Base-by-base conservation (phyloP, 2,113 vertebrate genomes). In the Hippopotamus amphibius region DNA sequence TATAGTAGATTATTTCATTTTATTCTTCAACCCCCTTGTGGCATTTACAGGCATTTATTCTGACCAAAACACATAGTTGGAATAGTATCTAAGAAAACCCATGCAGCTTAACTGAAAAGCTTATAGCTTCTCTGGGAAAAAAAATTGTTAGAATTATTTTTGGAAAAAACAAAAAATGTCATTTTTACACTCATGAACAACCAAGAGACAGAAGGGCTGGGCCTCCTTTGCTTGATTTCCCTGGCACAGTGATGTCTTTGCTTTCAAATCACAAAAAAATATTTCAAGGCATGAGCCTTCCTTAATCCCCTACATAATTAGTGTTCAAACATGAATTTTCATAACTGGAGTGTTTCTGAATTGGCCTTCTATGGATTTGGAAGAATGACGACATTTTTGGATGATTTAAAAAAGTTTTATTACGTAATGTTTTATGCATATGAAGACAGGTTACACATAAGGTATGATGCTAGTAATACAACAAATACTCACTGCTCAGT, bases 281-380 rank as follows among this genome's bases (percentile, higher is more conserved):
- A 97, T 95, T 88, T 77, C 21, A 90, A 95, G 26, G 14, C 24
- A 28, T 88, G 53, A 65, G 12, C 7, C 30, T 97, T 59, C 46
- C 76, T 91, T 94, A 53, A 57, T 83, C 13, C 2, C 5, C 13
- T 13, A 65, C 21, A 53, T 79, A 79, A 88, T 61, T 86, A 81
- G n/a, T 59, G 43, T 87, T 87, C n/a, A 89, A 89, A 94, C 17
- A 48, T 84, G 30, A 86, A n/a, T 66, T 92, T 95, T 77, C 43
- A 24, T 66, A n/a, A 93, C 11, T 30, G 3, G 37, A 6, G 5
- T 85, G 10, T 48, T 74, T 37, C 43, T 74, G 24, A 83, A 82
- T 85, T 92, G 59, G 37, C n/a, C 61, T 82, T 87, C 37, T 89
- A 33, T 50, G 65, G 48, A 69, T 89, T 87, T 82, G 22, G 19